Evolutionary conservation across 35 echinoderm and acorn worm species (phyloP).

Genomic region (Chiridota heheva): DNA sequence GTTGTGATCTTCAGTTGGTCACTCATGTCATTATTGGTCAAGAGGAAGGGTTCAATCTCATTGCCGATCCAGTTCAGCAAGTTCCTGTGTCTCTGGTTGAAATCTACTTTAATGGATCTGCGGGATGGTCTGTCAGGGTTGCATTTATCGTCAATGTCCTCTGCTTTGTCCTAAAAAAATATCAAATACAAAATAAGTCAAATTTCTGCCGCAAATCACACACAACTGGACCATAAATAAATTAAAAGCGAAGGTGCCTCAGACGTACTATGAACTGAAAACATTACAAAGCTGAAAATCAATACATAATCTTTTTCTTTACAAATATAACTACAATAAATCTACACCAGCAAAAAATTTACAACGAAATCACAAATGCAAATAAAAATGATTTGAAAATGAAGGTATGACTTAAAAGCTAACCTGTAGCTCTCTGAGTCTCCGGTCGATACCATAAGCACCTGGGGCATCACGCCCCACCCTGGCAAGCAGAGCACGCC

Average conservation of each 20-base stretch:
- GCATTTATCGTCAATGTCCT: constrained; percentile 66
- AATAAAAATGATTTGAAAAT: too few species aligned
- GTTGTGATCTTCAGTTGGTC: constrained; percentile 79
- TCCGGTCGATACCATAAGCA: constrained; percentile 49
- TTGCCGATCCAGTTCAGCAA: constrained; percentile 89
- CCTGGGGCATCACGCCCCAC: constrained; percentile 58
- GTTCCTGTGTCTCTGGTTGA: constrained; percentile 78
- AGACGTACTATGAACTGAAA: not conserved
- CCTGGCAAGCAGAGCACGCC: constrained; percentile 59
- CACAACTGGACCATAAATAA: not conserved
- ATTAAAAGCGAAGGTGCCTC: not conserved
- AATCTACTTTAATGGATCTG: constrained; percentile 45
- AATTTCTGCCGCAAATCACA: not conserved
- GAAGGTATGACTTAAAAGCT: too few species aligned
- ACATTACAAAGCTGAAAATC: too few species aligned
- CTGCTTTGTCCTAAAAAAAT: constrained; percentile 61
- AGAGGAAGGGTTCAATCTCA: constrained; percentile 79
- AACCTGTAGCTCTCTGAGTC: constrained; percentile 69
- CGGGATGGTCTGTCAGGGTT: constrained; percentile 48
- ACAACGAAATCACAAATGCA: not conserved
- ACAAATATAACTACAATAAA: too few species aligned
- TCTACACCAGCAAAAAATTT: not conserved
- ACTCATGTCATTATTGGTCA: constrained; percentile 80
- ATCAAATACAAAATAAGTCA: not conserved
- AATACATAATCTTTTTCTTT: too few species aligned